A percentile compares a stretch with the other conserved stretches of the same genome.
phyloP scores from a whole-genome alignment of 2,113 vertebrate genomes.

The Chaetops frenatus region DNA sequence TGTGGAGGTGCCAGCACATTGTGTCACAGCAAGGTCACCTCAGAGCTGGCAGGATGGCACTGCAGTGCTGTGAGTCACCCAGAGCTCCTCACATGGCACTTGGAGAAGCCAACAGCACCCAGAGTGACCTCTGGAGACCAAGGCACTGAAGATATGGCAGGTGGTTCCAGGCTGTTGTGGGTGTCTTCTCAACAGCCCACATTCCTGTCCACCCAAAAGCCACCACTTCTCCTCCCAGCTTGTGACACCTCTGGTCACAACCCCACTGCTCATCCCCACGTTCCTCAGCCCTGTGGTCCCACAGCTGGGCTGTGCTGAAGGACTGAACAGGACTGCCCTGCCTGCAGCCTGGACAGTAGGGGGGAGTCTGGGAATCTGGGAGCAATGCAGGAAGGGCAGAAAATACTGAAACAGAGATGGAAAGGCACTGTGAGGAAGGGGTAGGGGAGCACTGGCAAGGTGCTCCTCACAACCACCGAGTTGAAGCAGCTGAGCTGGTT shows the following conservation, averaged over 20 bases:
- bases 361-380: too few species aligned
- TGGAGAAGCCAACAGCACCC: not conserved
- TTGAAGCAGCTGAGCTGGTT: not conserved
- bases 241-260: not conserved
- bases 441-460: not conserved
- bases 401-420: not conserved
- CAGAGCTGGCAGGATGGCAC: not conserved
- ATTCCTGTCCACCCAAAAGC: not conserved
- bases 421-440: not conserved
- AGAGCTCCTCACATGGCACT: not conserved
- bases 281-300: not conserved
- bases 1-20: not conserved
- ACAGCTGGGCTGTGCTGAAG: not conserved
- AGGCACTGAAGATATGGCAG: not conserved
- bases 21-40: not conserved
- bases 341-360: fast-evolving
- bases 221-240: not conserved
- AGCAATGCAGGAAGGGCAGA: not conserved
- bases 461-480: not conserved
- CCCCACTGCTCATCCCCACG: not conserved
- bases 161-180: not conserved
- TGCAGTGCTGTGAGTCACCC: not conserved
- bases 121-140: not conserved
- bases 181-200: not conserved
- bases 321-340: not conserved